Evolutionary conservation across 1,140 invertebrate genomes (phyloP), one percentile per base, ranked within the genome.

Genomic region (Drosophila nasuta): DNA sequence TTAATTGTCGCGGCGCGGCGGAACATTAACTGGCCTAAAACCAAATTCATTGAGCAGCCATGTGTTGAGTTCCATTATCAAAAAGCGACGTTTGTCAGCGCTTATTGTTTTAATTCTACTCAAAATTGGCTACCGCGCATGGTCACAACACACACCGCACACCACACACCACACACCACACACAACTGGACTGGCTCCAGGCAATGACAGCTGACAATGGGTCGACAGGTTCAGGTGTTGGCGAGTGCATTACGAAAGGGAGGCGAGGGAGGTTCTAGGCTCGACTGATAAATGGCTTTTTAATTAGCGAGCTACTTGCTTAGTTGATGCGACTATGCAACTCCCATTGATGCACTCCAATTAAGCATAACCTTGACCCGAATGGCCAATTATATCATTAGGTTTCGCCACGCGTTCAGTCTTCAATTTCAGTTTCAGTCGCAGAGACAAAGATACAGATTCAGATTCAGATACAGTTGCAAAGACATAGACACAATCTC

Each of bases 21-120:
- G 51, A 58, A 46, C 59, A 64, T 71, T 63, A 75, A 64, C 45
- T 41, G 52, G 64, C 81, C 82, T 68, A 71, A 82, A 79, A 71
- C 66, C 74, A 65, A 59, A 85, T 69, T 81, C 81, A 68, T 85
- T 85, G 68, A 75, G 73, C 63, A 75, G 73, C 63, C 81, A 69
- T 80, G 66, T 87, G 76, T 82, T 75, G 79, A 79, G 67, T 79
- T 46, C 69, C 63, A 77, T 73, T 65, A 73, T 68, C 63, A 60
- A 38, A 48, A 38, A 48, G 59, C 75, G 67, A 58, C 60, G 77
- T 75, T 87, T 81, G 77, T 85, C 81, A 79, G 63, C 81, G 69
- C 81, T 85, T 88, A 88, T 88, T 82, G 82, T 79, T 86, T 87
- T 82, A 86, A 86, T 76, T 75, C 59, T 51, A 77, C 38, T 15